phyloP scores from a whole-genome alignment of 2,888 invertebrate genomes.

The Calameuta pallipes region DNA sequence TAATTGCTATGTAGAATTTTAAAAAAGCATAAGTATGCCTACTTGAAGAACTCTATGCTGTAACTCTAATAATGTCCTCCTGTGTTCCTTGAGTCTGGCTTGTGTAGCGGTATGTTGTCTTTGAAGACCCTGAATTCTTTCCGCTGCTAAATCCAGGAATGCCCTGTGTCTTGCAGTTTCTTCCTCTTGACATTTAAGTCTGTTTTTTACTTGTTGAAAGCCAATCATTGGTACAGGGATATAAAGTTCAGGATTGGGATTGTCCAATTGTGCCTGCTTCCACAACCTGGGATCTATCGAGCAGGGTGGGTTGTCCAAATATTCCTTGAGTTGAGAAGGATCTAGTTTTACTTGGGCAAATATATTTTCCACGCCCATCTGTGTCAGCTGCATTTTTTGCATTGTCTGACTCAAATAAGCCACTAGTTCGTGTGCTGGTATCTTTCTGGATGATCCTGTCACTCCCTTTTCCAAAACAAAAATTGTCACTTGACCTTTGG shows the following conservation, averaged over 20 bases:
- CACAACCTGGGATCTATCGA: conserved; percentile 94
- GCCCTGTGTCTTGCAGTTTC: conserved; percentile 86
- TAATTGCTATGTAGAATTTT: not conserved
- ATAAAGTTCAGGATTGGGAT: conserved; percentile 90
- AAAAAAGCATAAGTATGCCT: not conserved
- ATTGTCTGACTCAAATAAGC: conserved; percentile 77
- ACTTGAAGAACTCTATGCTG: conserved; percentile 88
- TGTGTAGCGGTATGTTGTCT: conserved; percentile 84
- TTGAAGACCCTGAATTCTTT: conserved; percentile 82
- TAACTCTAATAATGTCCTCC: conserved; percentile 82
- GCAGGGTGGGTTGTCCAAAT: conserved; percentile 88
- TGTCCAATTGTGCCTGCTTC: conserved; percentile 96
- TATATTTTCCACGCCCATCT: conserved; percentile 79
- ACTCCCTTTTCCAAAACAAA: conserved; percentile 79
- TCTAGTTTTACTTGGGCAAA: conserved; percentile 81
- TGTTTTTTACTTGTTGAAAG: conserved; percentile 82
- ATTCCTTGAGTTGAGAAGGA: conserved; percentile 84
- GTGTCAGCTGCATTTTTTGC: conserved; percentile 78
- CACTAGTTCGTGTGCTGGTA: conserved; percentile 79
- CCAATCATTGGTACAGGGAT: conserved; percentile 96
- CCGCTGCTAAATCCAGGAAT: conserved; percentile 82
- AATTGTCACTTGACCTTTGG: conserved; percentile 79
- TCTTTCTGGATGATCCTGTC: conserved; percentile 74
- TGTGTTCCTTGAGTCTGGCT: conserved; percentile 84
- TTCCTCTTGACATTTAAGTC: conserved; percentile 86